Conservation (phyloP, 2,797 vertebrate species). For the Cirrhinus mrigala region DNA sequence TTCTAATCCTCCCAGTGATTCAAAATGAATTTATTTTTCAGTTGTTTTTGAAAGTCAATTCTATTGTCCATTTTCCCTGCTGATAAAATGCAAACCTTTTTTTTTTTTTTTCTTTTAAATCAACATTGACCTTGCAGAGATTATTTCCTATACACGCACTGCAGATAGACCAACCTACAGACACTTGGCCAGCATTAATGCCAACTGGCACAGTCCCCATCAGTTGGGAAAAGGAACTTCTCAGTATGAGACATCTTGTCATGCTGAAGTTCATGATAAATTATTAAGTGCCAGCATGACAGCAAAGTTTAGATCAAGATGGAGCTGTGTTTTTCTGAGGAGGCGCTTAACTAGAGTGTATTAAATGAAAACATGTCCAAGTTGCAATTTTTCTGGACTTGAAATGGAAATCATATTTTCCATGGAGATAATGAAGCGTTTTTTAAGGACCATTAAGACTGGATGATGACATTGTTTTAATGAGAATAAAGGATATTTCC, state of each 20-base stretch:
- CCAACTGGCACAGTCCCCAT: constrained; percentile 15
- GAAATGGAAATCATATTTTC: not conserved
- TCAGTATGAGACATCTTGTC: constrained; percentile 7
- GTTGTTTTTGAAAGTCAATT: constrained; percentile 3
- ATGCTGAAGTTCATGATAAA: constrained; percentile 28
- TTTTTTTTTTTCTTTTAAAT: constrained; percentile 1
- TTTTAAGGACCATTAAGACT: not conserved
- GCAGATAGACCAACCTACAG: constrained; percentile 35
- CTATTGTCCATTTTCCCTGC: not conserved
- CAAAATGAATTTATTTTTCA: constrained; percentile 8
- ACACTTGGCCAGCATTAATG: constrained; percentile 8
- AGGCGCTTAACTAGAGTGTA: not conserved
- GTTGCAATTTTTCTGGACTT: not conserved
- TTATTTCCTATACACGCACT: constrained; percentile 12
- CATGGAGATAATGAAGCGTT: not conserved
- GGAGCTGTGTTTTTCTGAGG: not conserved
- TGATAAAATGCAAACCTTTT: not conserved
- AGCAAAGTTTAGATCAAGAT: constrained; percentile 15
- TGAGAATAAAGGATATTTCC: not conserved
- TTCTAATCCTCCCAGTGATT: not conserved
- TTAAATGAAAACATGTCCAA: not conserved
- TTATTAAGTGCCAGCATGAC: constrained; percentile 26
- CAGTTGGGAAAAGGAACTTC: not conserved
- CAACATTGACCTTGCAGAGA: constrained; percentile 31
- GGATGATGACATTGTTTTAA: not conserved